These are phyloP conservation scores for Gavia stellata DNA, from an alignment of 2,113 vertebrate genomes.

Conservation along the genomic window DNA sequence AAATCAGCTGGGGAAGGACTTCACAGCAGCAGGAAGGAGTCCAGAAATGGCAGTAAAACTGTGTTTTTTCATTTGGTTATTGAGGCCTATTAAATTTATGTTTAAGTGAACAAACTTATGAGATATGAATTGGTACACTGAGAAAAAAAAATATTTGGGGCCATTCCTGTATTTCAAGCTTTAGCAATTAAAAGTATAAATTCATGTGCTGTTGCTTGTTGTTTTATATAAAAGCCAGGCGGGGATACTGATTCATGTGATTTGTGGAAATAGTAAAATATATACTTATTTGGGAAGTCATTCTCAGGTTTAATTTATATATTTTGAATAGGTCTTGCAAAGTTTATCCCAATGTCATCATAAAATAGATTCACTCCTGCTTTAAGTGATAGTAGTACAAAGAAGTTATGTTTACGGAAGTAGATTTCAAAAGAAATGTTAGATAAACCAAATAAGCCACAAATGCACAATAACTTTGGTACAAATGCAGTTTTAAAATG, in stretches of 20 bases:
- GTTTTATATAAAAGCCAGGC: neutral
- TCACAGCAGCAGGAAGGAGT: slow-evolving; percentile 24
- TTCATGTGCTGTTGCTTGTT: neutral
- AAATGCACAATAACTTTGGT: neutral
- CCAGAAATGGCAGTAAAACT: slow-evolving; percentile 40
- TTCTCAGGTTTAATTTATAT: neutral
- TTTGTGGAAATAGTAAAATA: neutral
- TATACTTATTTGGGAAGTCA: neutral
- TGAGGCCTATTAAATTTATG: neutral
- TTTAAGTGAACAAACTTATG: neutral
- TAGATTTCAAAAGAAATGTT: neutral
- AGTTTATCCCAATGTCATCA: neutral
- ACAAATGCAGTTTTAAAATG: neutral
- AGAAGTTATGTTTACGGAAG: neutral
- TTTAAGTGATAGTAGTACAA: neutral
- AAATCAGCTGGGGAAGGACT: slow-evolving; percentile 5
- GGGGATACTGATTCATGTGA: neutral
- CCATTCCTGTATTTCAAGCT: neutral
- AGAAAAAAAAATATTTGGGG: neutral
- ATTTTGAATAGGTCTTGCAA: neutral
- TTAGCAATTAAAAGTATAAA: neutral
- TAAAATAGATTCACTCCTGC: neutral
- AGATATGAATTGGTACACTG: neutral
- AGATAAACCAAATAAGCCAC: neutral
- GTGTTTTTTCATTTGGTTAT: slow-evolving; percentile 6